Base-by-base conservation (phyloP, 2,113 vertebrate genomes). In the Sardina pilchardus region DNA sequence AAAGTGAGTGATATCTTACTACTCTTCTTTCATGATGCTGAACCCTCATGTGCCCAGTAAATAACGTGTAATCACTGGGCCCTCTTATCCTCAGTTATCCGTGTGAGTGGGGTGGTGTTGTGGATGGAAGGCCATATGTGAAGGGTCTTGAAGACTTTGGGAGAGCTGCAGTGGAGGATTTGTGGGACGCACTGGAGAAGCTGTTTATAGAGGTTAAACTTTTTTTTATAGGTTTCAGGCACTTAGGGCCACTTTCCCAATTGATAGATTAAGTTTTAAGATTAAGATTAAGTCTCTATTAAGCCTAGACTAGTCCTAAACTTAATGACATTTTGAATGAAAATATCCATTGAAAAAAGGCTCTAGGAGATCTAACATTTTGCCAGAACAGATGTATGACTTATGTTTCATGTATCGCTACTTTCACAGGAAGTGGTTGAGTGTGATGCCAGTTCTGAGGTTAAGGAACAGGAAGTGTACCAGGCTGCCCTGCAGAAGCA, bases 61-160 rank as follows among this genome's bases (percentile, higher is more conserved):
- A 24, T 56, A 47, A 47, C 48, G 2, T 56, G 53, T 21, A 24
- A 56, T 21, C 6, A 24, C 48, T 50, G 10, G 48, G 48, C 12
- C 84, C 4, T 83, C 8, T 81, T 34, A 84, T n/a, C 82, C 44
- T 3, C 26, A 96, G 95, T 88, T 98, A 97, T 87, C 12, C 85
- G 0, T 96, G 96, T 90, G 91, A 93, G 83, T 98, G 97, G 97
- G 95, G 95, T 0, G 96, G 96, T 1, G 91, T 96, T 4, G 88
- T 92, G 4, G 94, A 94, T 0, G 94, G 95, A 89, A 96, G 93
- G 36, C 96, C 97, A 1, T 95, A 93, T 12, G 86, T 96, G 19
- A 93, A 89, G 82, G 93, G 94, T 0, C 90, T 98, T 87, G 96
- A 96, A 82, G 90, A 92, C 36, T 97, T 98, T 90, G 94, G 94